Conservation (phyloP, 1,140 invertebrate species). For the Lepidurus apus region DNA sequence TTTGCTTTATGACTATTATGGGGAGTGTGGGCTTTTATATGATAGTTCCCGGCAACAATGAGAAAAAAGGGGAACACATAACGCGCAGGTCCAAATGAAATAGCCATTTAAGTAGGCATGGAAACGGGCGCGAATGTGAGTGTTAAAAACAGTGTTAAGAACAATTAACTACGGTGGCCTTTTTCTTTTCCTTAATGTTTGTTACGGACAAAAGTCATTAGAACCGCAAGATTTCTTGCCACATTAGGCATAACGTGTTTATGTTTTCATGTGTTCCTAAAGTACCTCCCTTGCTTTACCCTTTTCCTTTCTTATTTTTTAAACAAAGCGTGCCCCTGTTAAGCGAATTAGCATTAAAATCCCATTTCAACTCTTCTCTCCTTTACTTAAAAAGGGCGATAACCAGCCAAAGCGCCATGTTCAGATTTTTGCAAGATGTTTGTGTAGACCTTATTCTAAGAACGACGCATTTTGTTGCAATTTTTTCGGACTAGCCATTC, state of each 20-base stretch:
- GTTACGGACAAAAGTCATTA: constrained; percentile 3
- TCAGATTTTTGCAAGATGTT: neutral
- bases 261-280: neutral
- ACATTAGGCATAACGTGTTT: constrained; percentile 19
- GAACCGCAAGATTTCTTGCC: constrained; percentile 12
- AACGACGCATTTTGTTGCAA: too few species aligned
- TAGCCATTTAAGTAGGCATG: constrained; percentile 1
- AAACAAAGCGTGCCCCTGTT: neutral
- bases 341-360: neutral
- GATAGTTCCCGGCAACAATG: too few species aligned
- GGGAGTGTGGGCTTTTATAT: too few species aligned
- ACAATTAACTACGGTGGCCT: too few species aligned
- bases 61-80: neutral
- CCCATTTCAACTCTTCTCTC: neutral
- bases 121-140: neutral
- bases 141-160: neutral
- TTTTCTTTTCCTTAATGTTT: neutral
- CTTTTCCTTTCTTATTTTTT: neutral
- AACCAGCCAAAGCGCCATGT: neutral
- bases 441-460: neutral
- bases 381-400: neutral
- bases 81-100: neutral
- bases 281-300: neutral
- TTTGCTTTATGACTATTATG: neutral
- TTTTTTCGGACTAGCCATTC: too few species aligned